Evolutionary conservation across 2,888 invertebrate species (phyloP).

Genomic region (Nephrotoma guestfalica): DNA sequence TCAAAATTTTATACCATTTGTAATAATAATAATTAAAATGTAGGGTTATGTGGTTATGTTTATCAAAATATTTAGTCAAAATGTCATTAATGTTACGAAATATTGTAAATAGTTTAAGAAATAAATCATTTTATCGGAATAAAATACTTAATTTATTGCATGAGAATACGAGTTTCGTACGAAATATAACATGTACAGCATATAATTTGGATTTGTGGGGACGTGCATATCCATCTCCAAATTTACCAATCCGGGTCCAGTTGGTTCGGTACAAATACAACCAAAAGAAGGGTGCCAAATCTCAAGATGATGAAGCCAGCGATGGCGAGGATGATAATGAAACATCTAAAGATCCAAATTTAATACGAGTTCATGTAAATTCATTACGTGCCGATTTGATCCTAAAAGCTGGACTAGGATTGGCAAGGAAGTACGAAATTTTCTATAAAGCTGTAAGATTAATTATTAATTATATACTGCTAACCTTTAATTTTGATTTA

Average conservation of each 20-base stretch:
- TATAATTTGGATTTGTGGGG: background rate
- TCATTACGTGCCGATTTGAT: constrained; percentile 57
- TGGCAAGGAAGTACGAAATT: constrained; percentile 54
- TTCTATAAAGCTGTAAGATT: background rate
- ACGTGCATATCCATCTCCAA: background rate
- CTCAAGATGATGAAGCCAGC: constrained; percentile 26
- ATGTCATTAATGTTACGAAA: background rate
- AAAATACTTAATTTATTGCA: background rate
- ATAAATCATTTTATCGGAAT: background rate
- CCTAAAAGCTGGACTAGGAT: constrained; percentile 50
- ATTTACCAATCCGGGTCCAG: background rate
- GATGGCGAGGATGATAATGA: constrained; percentile 36
- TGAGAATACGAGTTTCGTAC: background rate
- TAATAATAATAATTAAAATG: background rate
- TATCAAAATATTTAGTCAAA: background rate
- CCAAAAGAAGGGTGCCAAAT: background rate
- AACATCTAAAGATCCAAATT: constrained; percentile 46
- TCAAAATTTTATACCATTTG: background rate
- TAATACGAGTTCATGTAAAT: constrained; percentile 44
- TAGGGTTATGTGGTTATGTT: background rate
- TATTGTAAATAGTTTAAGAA: background rate
- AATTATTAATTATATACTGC: background rate
- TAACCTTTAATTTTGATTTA: constrained; percentile 27
- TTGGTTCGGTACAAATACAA: background rate
- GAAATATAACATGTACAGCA: background rate